Base-by-base conservation (phyloP, 1,140 invertebrate genomes). In the Oreohelix idahoensis region DNA sequence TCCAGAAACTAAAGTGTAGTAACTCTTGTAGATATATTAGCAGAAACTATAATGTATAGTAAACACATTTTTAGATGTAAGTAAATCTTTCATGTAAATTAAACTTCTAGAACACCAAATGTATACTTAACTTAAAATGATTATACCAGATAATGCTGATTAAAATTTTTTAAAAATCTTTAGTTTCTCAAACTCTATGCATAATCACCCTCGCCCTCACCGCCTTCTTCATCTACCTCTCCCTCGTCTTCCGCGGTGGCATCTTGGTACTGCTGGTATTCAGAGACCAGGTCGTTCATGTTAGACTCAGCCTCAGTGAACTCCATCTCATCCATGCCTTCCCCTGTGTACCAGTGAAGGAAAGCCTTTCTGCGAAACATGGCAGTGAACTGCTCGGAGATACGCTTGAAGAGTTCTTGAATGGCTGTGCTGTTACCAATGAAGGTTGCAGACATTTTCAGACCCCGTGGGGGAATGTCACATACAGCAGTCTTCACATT, bases 391-490 rank as follows among this genome's bases (percentile, higher is more conserved):
- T 89, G 89, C 86, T 96, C 95, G 11, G 95, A 95, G 82, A 96
- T 95, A 75, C 96, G 93, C 90, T 96, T 96, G 91, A 96, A 96
- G 29, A 97, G 74, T 45, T 76, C 74, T 45, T 76, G 74, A 49
- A 76, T 76, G 74, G 74, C 74, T 1, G 74, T 76, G 74, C 74
- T 76, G 45, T 76, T 76, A 23, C 74, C 74, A 35, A 76, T 76
- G 74, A 76, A 76, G n/a, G 97, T 98, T 17, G 96, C 95, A 2
- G 96, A 96, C 96, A 98, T 97, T 90, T 97, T 97, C 17, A 98
- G 92, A 58, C 97, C 97, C 88, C 96, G 94, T 29, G 97, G 97
- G 79, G 97, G 96, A 89, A 98, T 97, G 74, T 76, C 74, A 35
- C 74, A 76, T 42, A 76, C 74, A n/a, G 74, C 74, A n/a, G 74